Evolutionary conservation across 2,797 vertebrate species (phyloP).

Genomic region (Gobio occitaniae): DNA sequence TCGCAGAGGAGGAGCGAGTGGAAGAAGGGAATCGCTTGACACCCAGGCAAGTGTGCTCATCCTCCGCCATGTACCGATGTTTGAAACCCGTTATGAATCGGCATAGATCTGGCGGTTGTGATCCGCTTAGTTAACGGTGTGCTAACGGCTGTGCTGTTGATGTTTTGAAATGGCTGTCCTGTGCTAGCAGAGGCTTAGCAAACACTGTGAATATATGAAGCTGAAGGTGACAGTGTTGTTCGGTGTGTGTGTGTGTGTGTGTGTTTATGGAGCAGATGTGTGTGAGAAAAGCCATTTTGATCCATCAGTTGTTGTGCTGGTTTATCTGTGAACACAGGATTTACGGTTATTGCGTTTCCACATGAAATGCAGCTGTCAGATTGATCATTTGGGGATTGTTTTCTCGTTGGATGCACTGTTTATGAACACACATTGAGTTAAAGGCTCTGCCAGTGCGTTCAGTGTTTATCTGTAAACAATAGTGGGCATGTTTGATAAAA

Average conservation of each 20-base stretch:
- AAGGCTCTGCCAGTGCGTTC: not conserved
- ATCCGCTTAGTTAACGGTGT: constrained; percentile 26
- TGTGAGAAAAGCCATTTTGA: constrained; percentile 39
- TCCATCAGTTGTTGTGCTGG: not conserved
- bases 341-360: not conserved
- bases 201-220: not conserved
- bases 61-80: constrained; percentile 49
- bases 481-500: not conserved
- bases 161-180: constrained; percentile 47
- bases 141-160: constrained; percentile 45
- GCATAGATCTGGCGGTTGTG: not conserved
- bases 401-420: no score
- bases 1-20: constrained; percentile 60
- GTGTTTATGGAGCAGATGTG: not conserved
- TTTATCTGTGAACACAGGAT: not conserved
- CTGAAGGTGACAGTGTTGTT: not conserved
- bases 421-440: no score
- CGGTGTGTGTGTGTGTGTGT: not conserved
- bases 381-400: not conserved
- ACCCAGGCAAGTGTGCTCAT: constrained; percentile 88
- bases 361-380: not conserved
- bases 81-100: not conserved
- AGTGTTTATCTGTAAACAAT: not conserved
- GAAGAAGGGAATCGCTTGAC: constrained; percentile 67
- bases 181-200: not conserved